These are phyloP conservation scores for Hipparchia semele DNA, from an alignment of 2,888 invertebrate genomes.

Conservation along the genomic window DNA sequence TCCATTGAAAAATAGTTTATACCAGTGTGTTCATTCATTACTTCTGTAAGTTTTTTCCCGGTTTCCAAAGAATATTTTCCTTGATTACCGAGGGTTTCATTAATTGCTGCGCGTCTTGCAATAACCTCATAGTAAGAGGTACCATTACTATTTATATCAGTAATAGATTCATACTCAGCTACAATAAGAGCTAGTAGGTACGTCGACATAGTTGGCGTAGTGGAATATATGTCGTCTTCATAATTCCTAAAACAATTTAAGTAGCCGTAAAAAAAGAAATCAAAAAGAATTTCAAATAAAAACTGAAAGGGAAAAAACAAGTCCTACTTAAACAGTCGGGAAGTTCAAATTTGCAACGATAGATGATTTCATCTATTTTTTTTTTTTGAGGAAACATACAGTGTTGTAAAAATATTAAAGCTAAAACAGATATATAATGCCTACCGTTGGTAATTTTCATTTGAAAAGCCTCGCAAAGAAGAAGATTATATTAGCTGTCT, in stretches of 20 bases:
- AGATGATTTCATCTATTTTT: no score
- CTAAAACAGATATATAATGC: no score
- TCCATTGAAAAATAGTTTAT: constrained; percentile 74
- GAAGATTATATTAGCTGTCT: no score
- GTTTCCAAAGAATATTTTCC: constrained; percentile 68
- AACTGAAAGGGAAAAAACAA: no score
- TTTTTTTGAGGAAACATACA: no score
- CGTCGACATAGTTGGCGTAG: constrained; percentile 83
- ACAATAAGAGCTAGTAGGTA: constrained; percentile 88
- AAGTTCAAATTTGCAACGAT: no score
- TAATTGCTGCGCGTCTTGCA: constrained; percentile 70
- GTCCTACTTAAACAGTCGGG: no score
- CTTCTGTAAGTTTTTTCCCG: constrained; percentile 68
- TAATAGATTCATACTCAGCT: constrained; percentile 78
- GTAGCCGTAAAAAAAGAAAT: not conserved
- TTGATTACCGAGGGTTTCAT: constrained; percentile 46
- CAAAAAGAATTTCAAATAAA: no score
- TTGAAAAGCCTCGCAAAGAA: no score
- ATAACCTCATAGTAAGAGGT: constrained; percentile 66
- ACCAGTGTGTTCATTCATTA: constrained; percentile 83
- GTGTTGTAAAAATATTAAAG: no score
- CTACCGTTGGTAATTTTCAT: no score
- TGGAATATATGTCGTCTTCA: constrained; percentile 60
- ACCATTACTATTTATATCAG: constrained; percentile 22
- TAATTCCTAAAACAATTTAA: constrained; percentile 51